Evolutionary conservation across 2,888 invertebrate species (phyloP), one percentile per base, ranked within the genome.

Genomic region (Hydrotaea cyrtoneurina): DNA sequence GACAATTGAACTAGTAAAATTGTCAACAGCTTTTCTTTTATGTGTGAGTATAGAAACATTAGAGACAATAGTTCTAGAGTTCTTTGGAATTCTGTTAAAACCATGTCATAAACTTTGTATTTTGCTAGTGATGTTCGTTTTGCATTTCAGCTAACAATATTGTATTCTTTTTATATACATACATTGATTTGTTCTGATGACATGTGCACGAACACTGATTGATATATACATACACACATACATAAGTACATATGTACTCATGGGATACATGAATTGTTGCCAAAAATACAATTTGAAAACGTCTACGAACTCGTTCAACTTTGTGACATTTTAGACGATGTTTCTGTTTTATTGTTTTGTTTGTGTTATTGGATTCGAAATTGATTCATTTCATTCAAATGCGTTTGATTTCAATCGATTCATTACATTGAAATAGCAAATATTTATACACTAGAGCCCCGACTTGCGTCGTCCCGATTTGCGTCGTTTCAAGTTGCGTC

Each of bases 221-320:
- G 26, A 13, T 72, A 23, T 36, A 53, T 31, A 31, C 17, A 17
- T 17, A 36, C n/a, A 13, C n/a, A 26, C n/a, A 31, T 31, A 31
- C 31, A 31, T 31, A n/a, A 62, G n/a, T 64, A 31, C 11, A 13
- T 62, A 64, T 36, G 36, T 36, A 17, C 4, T 11, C 31, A 64
- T 36, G 19, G n/a, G n/a, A 36, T 31, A 11, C 21, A 43, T 19
- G 66, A 64, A 76, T 83, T 64, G 55, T 78, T 75, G 79, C 85
- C 79, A 82, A 85, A 82, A 85, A 82, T 85, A 85, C 36, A 69
- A 73, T 82, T 84, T 62, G 17, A 21, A 73, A 81, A 82, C 76
- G 76, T 85, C 78, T 85, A 82, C 73, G 85, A 85, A 85, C 82
- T 79, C 82, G 73, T 39, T 74, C 79, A 79, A 85, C 85, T 85